Percentiles rank a stretch among this genome's conserved stretches.
phyloP scores from a whole-genome alignment of 92 coral and sea anemone genomes.

The Zoanthus solanderi region DNA sequence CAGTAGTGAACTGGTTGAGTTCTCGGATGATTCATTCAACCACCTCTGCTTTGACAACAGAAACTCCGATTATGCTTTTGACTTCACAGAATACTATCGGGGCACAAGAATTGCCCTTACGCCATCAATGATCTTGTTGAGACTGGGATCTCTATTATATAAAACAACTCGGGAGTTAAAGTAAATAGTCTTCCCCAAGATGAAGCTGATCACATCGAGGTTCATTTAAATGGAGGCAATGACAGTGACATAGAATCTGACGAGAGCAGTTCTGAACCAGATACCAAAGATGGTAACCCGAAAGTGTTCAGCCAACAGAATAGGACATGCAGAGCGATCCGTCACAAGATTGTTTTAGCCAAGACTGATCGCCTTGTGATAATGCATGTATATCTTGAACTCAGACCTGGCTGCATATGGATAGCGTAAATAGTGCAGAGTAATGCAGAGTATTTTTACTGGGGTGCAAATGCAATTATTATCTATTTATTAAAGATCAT shows the following conservation, averaged over 20 bases:
- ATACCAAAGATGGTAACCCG: too few relatives aligned
- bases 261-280: not conserved
- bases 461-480: too few relatives aligned
- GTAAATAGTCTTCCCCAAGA: too few relatives aligned
- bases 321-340: too few relatives aligned
- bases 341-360: too few relatives aligned
- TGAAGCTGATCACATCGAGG: not conserved
- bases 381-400: too few relatives aligned
- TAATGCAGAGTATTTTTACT: too few relatives aligned
- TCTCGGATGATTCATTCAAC: not conserved
- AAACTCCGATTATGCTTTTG: not conserved
- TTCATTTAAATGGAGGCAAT: not conserved
- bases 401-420: too few relatives aligned
- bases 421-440: too few relatives aligned
- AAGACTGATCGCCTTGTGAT: too few relatives aligned
- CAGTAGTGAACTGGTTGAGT: not conserved
- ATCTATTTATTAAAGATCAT: too few relatives aligned
- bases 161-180: not conserved
- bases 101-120: not conserved
- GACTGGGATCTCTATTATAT: not conserved
- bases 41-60: not conserved
- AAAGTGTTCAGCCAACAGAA: too few relatives aligned
- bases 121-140: not conserved
- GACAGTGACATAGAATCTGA: conserved; percentile 1
- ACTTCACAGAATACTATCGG: not conserved